Percentiles rank a stretch among this genome's conserved stretches.
These are phyloP conservation scores for Drosophila funebris DNA, from an alignment of 1,140 invertebrate species.

Conservation along the genomic window DNA sequence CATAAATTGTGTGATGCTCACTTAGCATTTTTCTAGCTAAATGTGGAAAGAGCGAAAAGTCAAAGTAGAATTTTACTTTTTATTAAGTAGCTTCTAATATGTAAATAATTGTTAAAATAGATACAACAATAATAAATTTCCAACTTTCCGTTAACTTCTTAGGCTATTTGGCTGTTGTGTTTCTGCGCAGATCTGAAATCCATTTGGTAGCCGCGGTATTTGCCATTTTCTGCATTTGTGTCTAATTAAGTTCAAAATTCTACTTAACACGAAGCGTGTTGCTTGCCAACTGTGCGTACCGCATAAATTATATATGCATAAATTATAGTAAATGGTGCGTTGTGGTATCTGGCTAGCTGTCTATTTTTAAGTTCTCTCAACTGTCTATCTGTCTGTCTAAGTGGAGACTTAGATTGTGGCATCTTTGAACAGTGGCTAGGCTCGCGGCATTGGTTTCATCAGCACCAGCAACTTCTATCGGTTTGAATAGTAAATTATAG, in stretches of 20 bases:
- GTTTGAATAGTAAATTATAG: slow-evolving; percentile 52
- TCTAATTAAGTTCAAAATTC: slow-evolving; percentile 78
- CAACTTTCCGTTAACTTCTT: too few relatives aligned
- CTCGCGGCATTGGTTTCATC: slow-evolving; percentile 57
- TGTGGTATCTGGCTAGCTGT: not conserved
- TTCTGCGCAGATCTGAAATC: not conserved
- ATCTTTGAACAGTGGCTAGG: slow-evolving; percentile 7
- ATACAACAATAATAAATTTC: too few relatives aligned
- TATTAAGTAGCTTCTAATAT: too few relatives aligned
- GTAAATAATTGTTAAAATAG: too few relatives aligned
- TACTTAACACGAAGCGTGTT: slow-evolving; percentile 52
- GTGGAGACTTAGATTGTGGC: not conserved
- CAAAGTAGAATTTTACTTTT: not conserved
- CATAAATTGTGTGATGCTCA: slow-evolving; percentile 25
- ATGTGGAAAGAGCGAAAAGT: not conserved
- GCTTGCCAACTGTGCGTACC: slow-evolving; percentile 46
- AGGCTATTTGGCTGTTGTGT: not conserved
- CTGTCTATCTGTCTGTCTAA: slow-evolving; percentile 9
- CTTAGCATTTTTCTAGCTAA: slow-evolving; percentile 27
- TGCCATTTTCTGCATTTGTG: slow-evolving; percentile 61
- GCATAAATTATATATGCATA: slow-evolving; percentile 63
- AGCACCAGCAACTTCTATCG: slow-evolving; percentile 17
- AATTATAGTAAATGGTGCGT: too few relatives aligned
- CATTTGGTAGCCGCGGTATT: slow-evolving; percentile 43
- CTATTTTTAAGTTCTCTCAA: not conserved